Evolutionary conservation across 2,888 invertebrate genomes (phyloP), one percentile per base, ranked within the genome.

Genomic region (Rhagonycha lutea): DNA sequence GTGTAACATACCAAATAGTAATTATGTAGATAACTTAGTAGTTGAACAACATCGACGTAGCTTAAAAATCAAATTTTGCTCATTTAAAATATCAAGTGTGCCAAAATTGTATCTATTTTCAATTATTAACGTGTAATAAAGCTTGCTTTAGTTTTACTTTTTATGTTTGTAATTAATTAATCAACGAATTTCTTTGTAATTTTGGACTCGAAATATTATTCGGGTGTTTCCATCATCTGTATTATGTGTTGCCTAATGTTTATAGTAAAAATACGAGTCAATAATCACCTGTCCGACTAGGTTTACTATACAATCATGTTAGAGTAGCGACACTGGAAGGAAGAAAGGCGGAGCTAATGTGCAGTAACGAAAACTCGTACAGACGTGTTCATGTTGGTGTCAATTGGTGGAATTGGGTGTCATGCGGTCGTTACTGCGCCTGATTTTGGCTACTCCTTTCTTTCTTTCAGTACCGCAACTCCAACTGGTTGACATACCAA

Each of bases 101-200:
- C 26, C 29, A 47, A 69, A 67, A 47, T 60, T 32, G 69, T 69
- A 29, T 47, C 69, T 69, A 69, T 69, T 69, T 69, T 69, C 47
- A 69, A 69, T 47, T 47, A 69, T 47, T 47, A 24, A 69, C 23
- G n/a, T 47, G 3, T 28, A 67, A 69, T 69, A 69, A 69, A 69
- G 29, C 29, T 26, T 69, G 69, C 14, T 32, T 65, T 24, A 18
- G 26, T 24, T 65, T 23, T 24, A 65, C 63, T 26, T 23, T 24
- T 24, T 8, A n/a, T 24, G 23, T 14, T 65, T 18, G n/a, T 65
- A 7, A n/a, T 47, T 32, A 1, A 11, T 32, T 12, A 0, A 32
- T 32, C 32, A 12, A 32, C 4, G 0, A 4, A 32, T 32, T 4
- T 32, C 1, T 29, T 18, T 29, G 12, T 32, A 32, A 12, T 4